These are phyloP conservation scores for Cryptocheilus praepositus DNA, from an alignment of 2,888 invertebrate genomes.

Conservation along the genomic window DNA sequence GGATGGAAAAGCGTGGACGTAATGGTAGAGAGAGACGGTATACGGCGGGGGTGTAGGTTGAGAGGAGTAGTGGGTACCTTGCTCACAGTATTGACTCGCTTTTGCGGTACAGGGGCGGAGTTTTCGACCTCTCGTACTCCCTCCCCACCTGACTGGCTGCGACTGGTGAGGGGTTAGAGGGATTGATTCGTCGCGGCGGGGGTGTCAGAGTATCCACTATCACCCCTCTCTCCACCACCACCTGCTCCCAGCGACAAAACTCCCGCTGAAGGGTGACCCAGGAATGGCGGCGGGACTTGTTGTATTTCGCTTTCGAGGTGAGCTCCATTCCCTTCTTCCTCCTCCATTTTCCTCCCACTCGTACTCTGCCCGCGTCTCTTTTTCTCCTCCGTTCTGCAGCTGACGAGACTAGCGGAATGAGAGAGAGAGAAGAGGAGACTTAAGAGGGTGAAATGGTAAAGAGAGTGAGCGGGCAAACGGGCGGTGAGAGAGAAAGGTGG, in stretches of 20 bases:
- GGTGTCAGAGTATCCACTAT: slow-evolving; percentile 28
- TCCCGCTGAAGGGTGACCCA: slow-evolving; percentile 70
- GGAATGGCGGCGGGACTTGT: slow-evolving; percentile 75
- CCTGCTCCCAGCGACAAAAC: slow-evolving; percentile 60
- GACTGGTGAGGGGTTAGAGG: slow-evolving; percentile 37
- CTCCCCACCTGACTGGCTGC: slow-evolving; percentile 28
- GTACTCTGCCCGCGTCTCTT: slow-evolving; percentile 22
- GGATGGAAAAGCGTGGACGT: neutral
- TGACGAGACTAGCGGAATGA: slow-evolving; percentile 15
- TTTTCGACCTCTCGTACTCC: slow-evolving; percentile 63
- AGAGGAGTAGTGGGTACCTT: slow-evolving; percentile 42
- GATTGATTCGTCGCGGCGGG: slow-evolving; percentile 45
- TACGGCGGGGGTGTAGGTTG: slow-evolving; percentile 38
- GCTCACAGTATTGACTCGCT: slow-evolving; percentile 71
- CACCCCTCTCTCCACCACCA: slow-evolving; percentile 37
- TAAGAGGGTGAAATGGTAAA: slow-evolving; percentile 8
- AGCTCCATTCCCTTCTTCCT: slow-evolving; percentile 58
- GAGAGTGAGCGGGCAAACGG: slow-evolving; percentile 22
- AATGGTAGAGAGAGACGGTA: slow-evolving; percentile 24
- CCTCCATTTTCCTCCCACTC: slow-evolving; percentile 48
- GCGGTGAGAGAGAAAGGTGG: slow-evolving; percentile 25
- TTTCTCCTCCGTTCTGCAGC: neutral
- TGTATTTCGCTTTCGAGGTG: slow-evolving; percentile 73
- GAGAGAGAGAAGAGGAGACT: slow-evolving; percentile 13
- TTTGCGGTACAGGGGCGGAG: slow-evolving; percentile 71